These are phyloP conservation scores for Rhea pennata DNA, from an alignment of 2,113 vertebrate species.

Conservation along the genomic window DNA sequence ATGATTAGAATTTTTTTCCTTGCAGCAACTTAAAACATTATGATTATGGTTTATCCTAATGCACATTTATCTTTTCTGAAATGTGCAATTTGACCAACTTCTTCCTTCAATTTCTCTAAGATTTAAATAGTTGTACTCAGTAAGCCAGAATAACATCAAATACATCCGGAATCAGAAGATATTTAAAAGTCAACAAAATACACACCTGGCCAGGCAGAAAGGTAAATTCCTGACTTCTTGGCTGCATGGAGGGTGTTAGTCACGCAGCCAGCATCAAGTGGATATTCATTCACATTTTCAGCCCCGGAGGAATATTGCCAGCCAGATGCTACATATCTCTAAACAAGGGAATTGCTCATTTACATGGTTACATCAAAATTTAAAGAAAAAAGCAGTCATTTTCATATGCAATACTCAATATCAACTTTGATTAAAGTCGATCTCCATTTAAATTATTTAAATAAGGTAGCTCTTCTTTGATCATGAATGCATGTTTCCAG, in stretches of 20 bases:
- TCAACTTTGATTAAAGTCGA: conserved; percentile 66
- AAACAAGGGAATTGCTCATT: conserved; percentile 13
- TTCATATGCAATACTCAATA: conserved; percentile 55
- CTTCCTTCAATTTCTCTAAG: neutral
- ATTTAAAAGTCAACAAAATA: neutral
- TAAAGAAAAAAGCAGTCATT: conserved; percentile 1
- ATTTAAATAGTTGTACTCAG: neutral
- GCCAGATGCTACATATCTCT: conserved; percentile 23
- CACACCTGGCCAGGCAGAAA: neutral
- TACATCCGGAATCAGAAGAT: neutral
- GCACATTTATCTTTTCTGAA: neutral
- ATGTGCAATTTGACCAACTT: neutral
- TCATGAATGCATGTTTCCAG: conserved; percentile 47
- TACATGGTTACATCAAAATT: conserved; percentile 13
- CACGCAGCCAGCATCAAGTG: neutral
- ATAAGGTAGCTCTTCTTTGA: conserved; percentile 53
- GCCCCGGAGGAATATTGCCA: neutral
- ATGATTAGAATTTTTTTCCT: neutral
- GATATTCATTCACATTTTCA: conserved; percentile 15
- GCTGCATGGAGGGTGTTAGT: neutral
- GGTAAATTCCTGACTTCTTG: neutral
- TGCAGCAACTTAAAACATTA: neutral
- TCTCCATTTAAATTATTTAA: conserved; percentile 66
- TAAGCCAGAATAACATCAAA: neutral
- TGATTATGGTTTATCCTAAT: neutral